Evolutionary conservation across 2,888 invertebrate genomes (phyloP).

Genomic region (Diaprepes abbreviatus): DNA sequence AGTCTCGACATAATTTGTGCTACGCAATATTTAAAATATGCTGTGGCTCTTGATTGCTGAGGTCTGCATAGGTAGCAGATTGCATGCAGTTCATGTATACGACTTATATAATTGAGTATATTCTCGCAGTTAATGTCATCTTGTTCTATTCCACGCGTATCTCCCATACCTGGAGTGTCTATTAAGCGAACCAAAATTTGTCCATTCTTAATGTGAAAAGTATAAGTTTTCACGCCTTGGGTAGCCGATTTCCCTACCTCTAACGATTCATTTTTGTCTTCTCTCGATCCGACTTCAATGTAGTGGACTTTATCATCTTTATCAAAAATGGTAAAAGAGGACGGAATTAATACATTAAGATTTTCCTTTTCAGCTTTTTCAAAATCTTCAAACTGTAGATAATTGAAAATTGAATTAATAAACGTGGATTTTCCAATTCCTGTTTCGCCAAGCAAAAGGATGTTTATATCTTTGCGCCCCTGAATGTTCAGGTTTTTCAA

Average conservation of each 20-base stretch:
- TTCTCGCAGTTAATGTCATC: slow-evolving; percentile 60
- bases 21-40: slow-evolving; percentile 61
- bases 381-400: slow-evolving; percentile 55
- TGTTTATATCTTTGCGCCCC: slow-evolving; percentile 57
- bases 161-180: slow-evolving; percentile 62
- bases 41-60: slow-evolving; percentile 58
- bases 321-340: slow-evolving; percentile 56
- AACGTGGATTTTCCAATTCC: slow-evolving; percentile 65
- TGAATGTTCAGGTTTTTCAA: slow-evolving; percentile 8
- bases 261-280: slow-evolving; percentile 55
- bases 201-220: slow-evolving; percentile 52
- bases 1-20: slow-evolving; percentile 61
- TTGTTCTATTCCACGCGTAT: slow-evolving; percentile 54
- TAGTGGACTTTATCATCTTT: slow-evolving; percentile 52
- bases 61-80: slow-evolving; percentile 61
- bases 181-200: slow-evolving; percentile 57
- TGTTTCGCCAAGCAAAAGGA: slow-evolving; percentile 62
- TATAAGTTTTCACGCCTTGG: slow-evolving; percentile 55
- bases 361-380: slow-evolving; percentile 53
- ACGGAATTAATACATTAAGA: slow-evolving; percentile 58
- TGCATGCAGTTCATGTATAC: slow-evolving; percentile 59
- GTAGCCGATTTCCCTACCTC: slow-evolving; percentile 53
- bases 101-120: slow-evolving; percentile 59
- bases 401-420: slow-evolving; percentile 63
- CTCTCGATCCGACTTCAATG: slow-evolving; percentile 53